These are phyloP conservation scores for Buphagus erythrorhynchus DNA, from an alignment of 2,797 vertebrate species.

Conservation along the genomic window DNA sequence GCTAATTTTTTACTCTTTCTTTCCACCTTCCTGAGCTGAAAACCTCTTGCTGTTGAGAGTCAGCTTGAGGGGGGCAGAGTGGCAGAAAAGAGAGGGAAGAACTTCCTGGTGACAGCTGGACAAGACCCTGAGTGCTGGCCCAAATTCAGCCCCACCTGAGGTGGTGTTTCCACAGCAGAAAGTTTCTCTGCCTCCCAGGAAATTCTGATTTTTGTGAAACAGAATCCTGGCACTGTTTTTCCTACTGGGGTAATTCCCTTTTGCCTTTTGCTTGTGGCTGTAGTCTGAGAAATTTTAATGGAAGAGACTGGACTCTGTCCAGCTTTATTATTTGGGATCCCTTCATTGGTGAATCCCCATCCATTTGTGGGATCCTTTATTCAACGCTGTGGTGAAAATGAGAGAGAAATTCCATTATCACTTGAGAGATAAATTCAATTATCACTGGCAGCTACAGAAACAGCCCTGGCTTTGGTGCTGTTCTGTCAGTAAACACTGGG, in stretches of 20 bases:
- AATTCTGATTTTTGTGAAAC: background rate
- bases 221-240: background rate
- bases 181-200: background rate
- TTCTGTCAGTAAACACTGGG: background rate
- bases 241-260: background rate
- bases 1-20: background rate
- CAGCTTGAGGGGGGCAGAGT: rapidly evolving
- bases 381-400: background rate
- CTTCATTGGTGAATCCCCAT: background rate
- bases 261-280: background rate
- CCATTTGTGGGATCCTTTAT: background rate
- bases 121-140: rapidly evolving
- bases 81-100: background rate
- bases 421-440: background rate
- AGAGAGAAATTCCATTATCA: background rate
- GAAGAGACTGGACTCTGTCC: background rate
- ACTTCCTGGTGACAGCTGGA: background rate
- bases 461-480: background rate
- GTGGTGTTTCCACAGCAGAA: rapidly evolving
- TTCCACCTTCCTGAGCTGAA: background rate
- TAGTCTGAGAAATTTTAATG: background rate
- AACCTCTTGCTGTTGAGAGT: background rate
- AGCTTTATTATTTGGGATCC: background rate
- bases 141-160: background rate
- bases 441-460: background rate